A percentile compares a stretch with the other conserved stretches of the same genome.
These are phyloP conservation scores for Ondatra zibethicus DNA, from an alignment of 2,113 vertebrate genomes.

Conservation along the genomic window DNA sequence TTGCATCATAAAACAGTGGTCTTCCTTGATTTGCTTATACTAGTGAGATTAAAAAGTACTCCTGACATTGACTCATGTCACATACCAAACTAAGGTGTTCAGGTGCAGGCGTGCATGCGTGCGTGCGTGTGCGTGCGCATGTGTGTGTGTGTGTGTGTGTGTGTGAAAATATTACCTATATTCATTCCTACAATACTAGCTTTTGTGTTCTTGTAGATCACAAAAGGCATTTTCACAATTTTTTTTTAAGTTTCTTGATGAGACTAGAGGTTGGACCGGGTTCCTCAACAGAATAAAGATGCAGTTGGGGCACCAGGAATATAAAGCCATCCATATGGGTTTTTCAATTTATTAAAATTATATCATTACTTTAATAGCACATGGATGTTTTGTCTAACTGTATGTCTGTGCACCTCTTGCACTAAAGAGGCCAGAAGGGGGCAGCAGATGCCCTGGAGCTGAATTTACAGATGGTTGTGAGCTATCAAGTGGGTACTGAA, in stretches of 20 bases:
- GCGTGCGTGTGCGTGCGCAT: not conserved
- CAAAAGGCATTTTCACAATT: not conserved
- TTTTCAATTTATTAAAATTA: not conserved
- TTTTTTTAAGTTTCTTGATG: not conserved
- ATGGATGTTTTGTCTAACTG: not conserved
- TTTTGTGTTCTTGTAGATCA: not conserved
- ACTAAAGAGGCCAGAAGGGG: not conserved
- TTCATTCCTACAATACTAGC: not conserved
- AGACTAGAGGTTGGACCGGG: not conserved
- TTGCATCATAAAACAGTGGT: not conserved
- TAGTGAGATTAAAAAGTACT: constrained; percentile 11
- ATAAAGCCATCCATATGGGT: not conserved
- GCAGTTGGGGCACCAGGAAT: not conserved
- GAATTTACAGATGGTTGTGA: not conserved
- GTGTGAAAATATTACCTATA: not conserved
- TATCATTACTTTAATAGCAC: not conserved
- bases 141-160: not conserved
- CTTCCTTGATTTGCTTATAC: not conserved
- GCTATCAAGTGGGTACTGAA: not conserved
- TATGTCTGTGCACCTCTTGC: not conserved
- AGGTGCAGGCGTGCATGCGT: not conserved
- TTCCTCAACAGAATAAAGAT: not conserved
- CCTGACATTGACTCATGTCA: not conserved
- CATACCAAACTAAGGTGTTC: not conserved
- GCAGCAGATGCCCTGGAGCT: not conserved